Evolutionary conservation across 1,140 invertebrate genomes (phyloP), one percentile per base, ranked within the genome.

Genomic region (Hermatobates lingyangjiaoensis): DNA sequence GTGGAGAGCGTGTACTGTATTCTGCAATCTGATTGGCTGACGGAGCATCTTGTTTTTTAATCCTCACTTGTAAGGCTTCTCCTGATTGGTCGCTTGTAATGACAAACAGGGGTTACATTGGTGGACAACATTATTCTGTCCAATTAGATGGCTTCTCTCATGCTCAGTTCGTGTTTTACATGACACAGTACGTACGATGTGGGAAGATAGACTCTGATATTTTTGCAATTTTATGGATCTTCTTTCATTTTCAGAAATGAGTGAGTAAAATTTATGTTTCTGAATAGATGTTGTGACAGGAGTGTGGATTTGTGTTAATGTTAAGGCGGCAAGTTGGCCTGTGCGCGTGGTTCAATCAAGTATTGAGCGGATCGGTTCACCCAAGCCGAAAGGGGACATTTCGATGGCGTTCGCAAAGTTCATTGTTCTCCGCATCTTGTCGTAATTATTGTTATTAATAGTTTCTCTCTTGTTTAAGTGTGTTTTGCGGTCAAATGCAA

Each of bases 51-150:
- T 56, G 55, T 60, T 61, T 61, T 61, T 60, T 60, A 68, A 71
- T 72, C 65, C 65, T 62, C 63, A 64, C 66, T 68, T 71, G 68
- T 68, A 73, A 74, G 69, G 68, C 68, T 70, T 70, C 71, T 71
- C 70, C 68, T 73, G 71, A 76, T 76, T 76, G 74, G 73, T 70
- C 67, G 69, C 66, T 71, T 70, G 71, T 54, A 54, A 56, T 54
- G 56, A 57, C 56, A 58, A 59, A 54, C 48, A 56, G 46, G 48
- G 54, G 48, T 47, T 46, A 49, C 54, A 56, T 57, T 48, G 56
- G 48, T 63, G 61, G 64, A 63, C 62, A 58, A 62, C 62, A 64
- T 64, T 66, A 64, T 67, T 66, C 63, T 64, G 63, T 63, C 66
- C 67, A 68, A 69, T 69, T 66, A 67, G 62, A 63, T 62, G 56